phyloP scores from a whole-genome alignment of 2,797 vertebrate genomes.

The Pseudotriccus pelzelni region DNA sequence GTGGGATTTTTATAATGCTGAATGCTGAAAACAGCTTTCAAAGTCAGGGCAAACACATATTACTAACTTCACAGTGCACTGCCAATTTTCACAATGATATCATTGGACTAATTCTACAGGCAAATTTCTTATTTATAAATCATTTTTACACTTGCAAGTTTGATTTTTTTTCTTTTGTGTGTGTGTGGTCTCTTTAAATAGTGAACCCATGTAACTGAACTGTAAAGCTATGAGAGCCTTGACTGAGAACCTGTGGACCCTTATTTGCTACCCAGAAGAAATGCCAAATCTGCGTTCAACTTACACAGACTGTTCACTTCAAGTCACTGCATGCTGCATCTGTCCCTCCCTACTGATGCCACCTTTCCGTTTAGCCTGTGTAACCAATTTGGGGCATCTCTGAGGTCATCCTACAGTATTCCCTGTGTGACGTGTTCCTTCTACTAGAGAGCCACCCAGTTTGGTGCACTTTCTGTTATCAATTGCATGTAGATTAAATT shows the following conservation, averaged over 20 bases:
- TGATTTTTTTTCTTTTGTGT: neutral
- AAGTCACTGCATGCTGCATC: neutral
- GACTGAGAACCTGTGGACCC: neutral
- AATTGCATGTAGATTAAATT: neutral
- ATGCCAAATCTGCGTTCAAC: neutral
- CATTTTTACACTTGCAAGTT: neutral
- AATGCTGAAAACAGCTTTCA: neutral
- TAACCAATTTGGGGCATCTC: rapidly evolving
- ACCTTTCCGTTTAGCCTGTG: neutral
- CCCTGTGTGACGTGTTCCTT: neutral
- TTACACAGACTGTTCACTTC: neutral
- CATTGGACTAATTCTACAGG: neutral
- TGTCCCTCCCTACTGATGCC: neutral
- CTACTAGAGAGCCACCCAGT: neutral
- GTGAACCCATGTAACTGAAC: neutral
- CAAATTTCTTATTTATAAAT: neutral
- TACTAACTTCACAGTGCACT: neutral
- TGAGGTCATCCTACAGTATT: neutral
- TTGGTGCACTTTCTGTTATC: neutral
- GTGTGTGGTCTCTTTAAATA: neutral
- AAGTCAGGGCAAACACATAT: neutral
- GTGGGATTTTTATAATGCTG: neutral
- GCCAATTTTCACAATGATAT: neutral
- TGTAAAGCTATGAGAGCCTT: neutral
- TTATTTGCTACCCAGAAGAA: neutral